Percentiles rank a stretch among this genome's conserved stretches.
These are phyloP conservation scores for Perodicticus potto DNA, from an alignment of 2,797 vertebrate species.

Conservation along the genomic window DNA sequence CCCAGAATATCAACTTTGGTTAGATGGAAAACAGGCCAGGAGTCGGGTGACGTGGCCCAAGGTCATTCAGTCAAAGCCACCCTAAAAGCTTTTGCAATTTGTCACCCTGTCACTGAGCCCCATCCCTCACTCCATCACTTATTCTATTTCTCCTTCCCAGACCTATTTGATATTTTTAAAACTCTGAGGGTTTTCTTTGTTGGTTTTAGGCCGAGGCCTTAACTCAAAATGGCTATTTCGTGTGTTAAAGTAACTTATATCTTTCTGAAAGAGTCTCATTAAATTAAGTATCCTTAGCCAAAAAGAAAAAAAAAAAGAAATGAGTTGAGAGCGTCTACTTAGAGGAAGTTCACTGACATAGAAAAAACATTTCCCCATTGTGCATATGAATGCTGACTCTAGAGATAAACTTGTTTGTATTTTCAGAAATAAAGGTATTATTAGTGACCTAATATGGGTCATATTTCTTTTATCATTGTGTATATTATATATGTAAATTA, in stretches of 20 bases:
- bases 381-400: neutral
- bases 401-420: neutral
- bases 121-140: neutral
- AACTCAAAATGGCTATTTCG: neutral
- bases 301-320: neutral
- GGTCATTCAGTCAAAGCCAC: neutral
- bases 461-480: neutral
- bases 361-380: neutral
- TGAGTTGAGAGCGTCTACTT: neutral
- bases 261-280: neutral
- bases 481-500: conserved; percentile 2
- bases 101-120: neutral
- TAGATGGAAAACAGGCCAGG: neutral
- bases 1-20: neutral
- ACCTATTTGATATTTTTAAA: neutral
- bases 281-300: neutral
- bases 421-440: conserved; percentile 47
- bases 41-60: neutral
- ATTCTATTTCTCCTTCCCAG: neutral
- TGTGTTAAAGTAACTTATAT: neutral
- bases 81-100: neutral
- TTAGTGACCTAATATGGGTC: neutral
- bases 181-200: neutral
- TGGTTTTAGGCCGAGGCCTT: neutral
- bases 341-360: neutral